Base-by-base conservation (phyloP, 2,797 vertebrate species). In the Sebastes diploproa region DNA sequence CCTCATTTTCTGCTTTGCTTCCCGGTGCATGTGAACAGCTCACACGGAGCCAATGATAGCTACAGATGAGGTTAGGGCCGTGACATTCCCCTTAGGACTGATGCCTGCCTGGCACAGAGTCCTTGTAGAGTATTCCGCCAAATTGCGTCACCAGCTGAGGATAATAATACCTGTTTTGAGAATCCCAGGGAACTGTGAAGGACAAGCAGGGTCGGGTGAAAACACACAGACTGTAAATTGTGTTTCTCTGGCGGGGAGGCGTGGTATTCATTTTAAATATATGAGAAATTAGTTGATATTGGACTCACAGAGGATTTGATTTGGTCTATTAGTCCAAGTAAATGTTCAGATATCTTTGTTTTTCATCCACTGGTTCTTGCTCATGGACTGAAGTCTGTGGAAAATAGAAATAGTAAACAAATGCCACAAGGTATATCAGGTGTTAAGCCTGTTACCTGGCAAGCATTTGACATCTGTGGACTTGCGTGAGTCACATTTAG, bases 81-180 rank as follows among this genome's bases (percentile, higher is more conserved):
- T 68, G 77, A 74, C 81, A 80, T 87, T 80, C 76, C 76, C 83
- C 75, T 70, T 2, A 52, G 86, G 79, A 83, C n/a, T 0, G 5
- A 54, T 14, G 46, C 46, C 13, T 38, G 63, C 63, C 77, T 68
- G 56, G 62, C 7, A 34, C 59, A 30, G 1, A 69, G 61, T 81
- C 72, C 67, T 67, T 68, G 73, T 78, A 81, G 72, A 92, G 84
- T 83, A 85, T 88, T 86, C 67, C 16, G 10, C 18, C 67, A 65
- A 78, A 83, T 87, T 56, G 81, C 58, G 10, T 69, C 60, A 80
- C 6, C 34, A 73, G 59, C 71, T 70, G 34, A 74, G 75, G 75
- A 81, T 89, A 90, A 90, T 84, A 86, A 86, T 62, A 87, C 71
- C 75, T 86, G 83, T 74, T 87, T 90, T 77, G 77, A 84, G 68